Evolutionary conservation across 2,113 vertebrate genomes (phyloP), one percentile per base, ranked within the genome.

Genomic region (Naja naja): DNA sequence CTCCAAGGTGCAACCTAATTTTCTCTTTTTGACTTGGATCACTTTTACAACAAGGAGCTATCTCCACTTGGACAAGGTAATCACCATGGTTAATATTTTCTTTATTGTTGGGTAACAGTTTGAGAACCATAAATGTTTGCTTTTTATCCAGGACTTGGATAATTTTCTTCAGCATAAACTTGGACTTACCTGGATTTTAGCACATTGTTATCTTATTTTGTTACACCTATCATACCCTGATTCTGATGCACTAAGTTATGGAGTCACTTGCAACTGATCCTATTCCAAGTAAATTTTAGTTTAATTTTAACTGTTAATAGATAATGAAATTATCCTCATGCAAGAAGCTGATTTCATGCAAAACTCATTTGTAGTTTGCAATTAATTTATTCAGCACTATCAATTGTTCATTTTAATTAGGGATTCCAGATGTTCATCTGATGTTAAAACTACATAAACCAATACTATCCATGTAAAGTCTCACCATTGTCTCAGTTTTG

Each of bases 361-460:
- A 69, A 69, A 34, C 64, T 45, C 89, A 90, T 90, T 58, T 90
- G 27, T 47, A 49, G 45, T 69, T 90, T 64, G 14, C 89, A 64
- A 47, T 90, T 90, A 64, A 69, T 90, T 90, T 30, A 69, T 69
- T 90, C 27, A 52, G 39, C n/a, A 90, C n/a, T 90, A 16, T 90
- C 30, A 69, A 49, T 69, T 90, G 27, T 64, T 90, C 55, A 45
- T 23, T 89, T 89, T 89, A 89, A 56, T 89, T 90, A 90, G 64
- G 20, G 58, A 30, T n/a, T 90, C 45, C 45, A 69, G 45, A 47
- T 90, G 55, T 20, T 90, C 16, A 47, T 90, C 25, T 49, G 27
- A 47, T 90, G 27, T 64, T 69, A 64, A 90, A 90, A 60, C 43
- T 69, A 43, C 89, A 90, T n/a, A 64, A 90, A 90, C 56, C 5